A percentile compares a stretch with the other conserved stretches of the same genome.
Conservation (phyloP, 2,888 invertebrate genomes). For the Ypsolopha scabrella region DNA sequence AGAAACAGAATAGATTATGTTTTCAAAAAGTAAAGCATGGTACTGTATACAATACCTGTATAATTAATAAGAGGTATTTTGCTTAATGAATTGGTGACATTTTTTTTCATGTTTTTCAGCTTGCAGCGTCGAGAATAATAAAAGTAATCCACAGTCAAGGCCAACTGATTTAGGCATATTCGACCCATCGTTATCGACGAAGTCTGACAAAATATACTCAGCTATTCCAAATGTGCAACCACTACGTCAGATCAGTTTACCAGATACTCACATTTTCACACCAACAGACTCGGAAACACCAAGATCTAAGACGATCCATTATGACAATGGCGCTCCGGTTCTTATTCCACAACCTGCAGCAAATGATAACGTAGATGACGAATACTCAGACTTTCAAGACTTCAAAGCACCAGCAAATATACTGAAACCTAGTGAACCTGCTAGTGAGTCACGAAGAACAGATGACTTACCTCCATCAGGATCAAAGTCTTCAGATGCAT, state of each 20-base stretch:
- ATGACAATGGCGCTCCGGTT: constrained; percentile 32
- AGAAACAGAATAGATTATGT: too few relatives aligned
- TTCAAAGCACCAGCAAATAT: constrained; percentile 27
- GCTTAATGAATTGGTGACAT: background rate
- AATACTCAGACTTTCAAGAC: constrained; percentile 60
- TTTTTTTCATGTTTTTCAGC: constrained; percentile 35
- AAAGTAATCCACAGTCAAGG: background rate
- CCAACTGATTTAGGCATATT: constrained; percentile 40
- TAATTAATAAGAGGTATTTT: too few relatives aligned
- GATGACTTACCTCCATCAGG: background rate
- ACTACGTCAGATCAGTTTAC: constrained; percentile 55
- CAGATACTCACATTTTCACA: constrained; percentile 65
- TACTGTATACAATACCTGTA: too few relatives aligned
- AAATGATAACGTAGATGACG: constrained; percentile 25
- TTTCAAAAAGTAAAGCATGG: too few relatives aligned
- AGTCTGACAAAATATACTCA: constrained; percentile 47
- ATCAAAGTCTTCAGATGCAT: background rate
- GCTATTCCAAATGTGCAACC: constrained; percentile 51
- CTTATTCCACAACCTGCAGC: constrained; percentile 30
- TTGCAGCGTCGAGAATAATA: constrained; percentile 42
- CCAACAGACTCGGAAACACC: constrained; percentile 65
- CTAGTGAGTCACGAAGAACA: background rate
- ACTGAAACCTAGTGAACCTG: constrained; percentile 18
- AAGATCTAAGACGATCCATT: constrained; percentile 63
- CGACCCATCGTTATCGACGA: constrained; percentile 32